Evolutionary conservation across 2,797 vertebrate genomes (phyloP), one percentile per base, ranked within the genome.

Genomic region (Lindbergichthys nudifrons): DNA sequence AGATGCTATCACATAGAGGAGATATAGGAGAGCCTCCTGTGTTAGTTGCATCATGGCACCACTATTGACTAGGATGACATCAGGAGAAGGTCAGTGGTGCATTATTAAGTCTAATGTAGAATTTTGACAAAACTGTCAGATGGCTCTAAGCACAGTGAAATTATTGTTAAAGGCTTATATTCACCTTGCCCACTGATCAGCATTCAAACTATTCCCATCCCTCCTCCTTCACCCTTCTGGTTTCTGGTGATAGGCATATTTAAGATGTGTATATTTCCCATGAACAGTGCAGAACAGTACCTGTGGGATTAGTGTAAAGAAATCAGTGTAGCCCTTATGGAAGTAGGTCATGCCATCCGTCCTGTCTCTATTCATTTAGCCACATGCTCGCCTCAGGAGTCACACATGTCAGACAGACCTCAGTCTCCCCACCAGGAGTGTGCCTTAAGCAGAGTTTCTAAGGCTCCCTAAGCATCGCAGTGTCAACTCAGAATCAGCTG

Each of bases 261-360:
- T 51, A 64, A 59, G 70, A 60, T 50, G 75, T 61, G 59, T 64
- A 41, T 52, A 21, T 79, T 75, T 57, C 46, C 51, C 57, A 61
- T 10, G 45, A 73, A 42, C 51, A 68, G 64, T 61, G 36, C 65
- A 72, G 60, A 80, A 52, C 72, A 39, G 63, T 60, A 83, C 84
- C 74, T 87, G 81, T 85, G 83, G 81, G 80, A 78, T 67, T 65
- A 73, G 32, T 59, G 64, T 45, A 42, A 75, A 68, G 51, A 84
- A 82, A 87, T 67, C 80, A 67, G 70, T 63, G 51, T 67, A 65
- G 59, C 69, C 79, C 60, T 69, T 59, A 70, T 80, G 39, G 84
- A 93, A 92, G 71, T 92, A 83, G 92, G 91, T 93, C 89, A 92
- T 82, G 79, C 77, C 77, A 85, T 79, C 78, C 68, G 78, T 65